phyloP scores from a whole-genome alignment of 1,140 invertebrate genomes.

The Nautilus pompilius region DNA sequence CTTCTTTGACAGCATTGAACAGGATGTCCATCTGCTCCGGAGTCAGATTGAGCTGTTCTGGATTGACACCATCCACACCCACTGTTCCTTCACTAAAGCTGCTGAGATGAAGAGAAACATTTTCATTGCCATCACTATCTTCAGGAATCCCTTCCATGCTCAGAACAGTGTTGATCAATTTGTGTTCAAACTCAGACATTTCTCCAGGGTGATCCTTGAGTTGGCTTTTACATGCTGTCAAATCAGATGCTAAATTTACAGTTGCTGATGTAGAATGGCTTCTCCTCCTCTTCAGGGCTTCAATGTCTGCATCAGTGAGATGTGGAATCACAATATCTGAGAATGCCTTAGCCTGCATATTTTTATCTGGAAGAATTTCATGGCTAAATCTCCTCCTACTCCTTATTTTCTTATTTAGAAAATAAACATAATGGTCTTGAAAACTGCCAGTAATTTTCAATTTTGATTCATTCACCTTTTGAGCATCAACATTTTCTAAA shows the following conservation, averaged over 20 bases:
- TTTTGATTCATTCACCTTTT: slow-evolving; percentile 32
- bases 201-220: background rate
- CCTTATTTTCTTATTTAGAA: slow-evolving; percentile 38
- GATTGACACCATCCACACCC: no score
- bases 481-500: slow-evolving; percentile 28
- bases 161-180: slow-evolving; percentile 45
- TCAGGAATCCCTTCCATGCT: slow-evolving; percentile 43
- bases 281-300: slow-evolving; percentile 27
- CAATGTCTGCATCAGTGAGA: slow-evolving; percentile 46
- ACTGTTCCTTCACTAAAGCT: no score
- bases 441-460: slow-evolving; percentile 49
- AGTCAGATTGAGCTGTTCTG: slow-evolving; percentile 34
- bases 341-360: slow-evolving; percentile 25
- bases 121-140: no score
- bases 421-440: slow-evolving; percentile 48
- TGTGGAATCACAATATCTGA: slow-evolving; percentile 47
- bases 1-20: slow-evolving; percentile 31
- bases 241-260: background rate
- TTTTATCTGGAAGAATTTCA: slow-evolving; percentile 1
- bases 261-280: background rate
- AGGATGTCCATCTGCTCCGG: slow-evolving; percentile 41
- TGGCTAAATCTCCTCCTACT: slow-evolving; percentile 32
- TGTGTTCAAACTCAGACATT: slow-evolving; percentile 36
- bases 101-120: no score
- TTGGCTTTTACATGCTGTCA: background rate